Base-by-base conservation (phyloP, 2,888 invertebrate species). In the Gonocerus acuteangulatus region DNA sequence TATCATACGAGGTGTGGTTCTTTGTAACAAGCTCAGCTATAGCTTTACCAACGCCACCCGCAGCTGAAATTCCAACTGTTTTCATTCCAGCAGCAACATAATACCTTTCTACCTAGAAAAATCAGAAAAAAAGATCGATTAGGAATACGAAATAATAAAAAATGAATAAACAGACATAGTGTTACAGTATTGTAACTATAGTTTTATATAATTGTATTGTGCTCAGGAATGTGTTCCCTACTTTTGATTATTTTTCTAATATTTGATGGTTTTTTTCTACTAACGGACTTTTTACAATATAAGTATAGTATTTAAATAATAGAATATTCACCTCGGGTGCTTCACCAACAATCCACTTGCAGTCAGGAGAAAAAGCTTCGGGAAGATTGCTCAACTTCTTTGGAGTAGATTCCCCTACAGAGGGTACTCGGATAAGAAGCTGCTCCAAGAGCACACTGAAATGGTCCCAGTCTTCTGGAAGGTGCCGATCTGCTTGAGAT, bases 331-430 rank as follows among this genome's bases (percentile, higher is more conserved):
- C 89, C 81, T 96, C 95, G 0, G 95, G 89, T 2, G 90, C 84
- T 78, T 95, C 91, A 0, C 97, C 97, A 1, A 97, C 80, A 58
- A 96, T 89, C 89, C 94, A 93, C 72, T 89, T 90, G 74, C 94
- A 93, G 73, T 99, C 97, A 0, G 97, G 95, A 2, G 95, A 94
- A 76, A 96, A 97, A 1, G 91, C 90, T 76, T 96, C 96, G 0
- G 95, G 86, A 0, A 91, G 89, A 71, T 94, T 94, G 69, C 86
- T 86, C 13, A 97, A 78, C 66, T 85, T 84, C 69, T 92, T 87
- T 15, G 95, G 79, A 7, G 82, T 78, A 0, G 89, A 87, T 48
- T 83, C 79, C 23, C 82, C 83, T 54, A 97, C 79, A 48, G 78
- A 75, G 0, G 97, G 96, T 62, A 94, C 84, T 21, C 96, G 81